A percentile compares a stretch with the other conserved stretches of the same genome.
Evolutionary conservation across 2,888 invertebrate genomes (phyloP).

Genomic region (Metacarcinus magister): DNA sequence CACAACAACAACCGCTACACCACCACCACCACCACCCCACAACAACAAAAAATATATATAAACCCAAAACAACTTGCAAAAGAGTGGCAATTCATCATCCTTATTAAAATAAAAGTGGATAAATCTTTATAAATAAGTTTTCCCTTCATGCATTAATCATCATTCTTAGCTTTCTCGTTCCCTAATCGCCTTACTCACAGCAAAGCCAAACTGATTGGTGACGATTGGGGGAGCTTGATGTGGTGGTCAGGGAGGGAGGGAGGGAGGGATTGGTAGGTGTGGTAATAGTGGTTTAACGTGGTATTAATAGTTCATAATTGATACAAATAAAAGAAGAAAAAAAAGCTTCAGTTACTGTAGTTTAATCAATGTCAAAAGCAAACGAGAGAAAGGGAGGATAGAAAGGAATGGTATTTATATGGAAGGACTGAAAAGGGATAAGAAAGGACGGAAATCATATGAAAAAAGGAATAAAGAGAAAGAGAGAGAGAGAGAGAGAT

Average conservation of each 20-base stretch:
- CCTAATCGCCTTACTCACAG: not conserved
- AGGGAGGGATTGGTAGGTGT: not conserved
- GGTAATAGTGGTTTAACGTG: not conserved
- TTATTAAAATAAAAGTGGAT: not conserved
- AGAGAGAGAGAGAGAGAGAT: not conserved
- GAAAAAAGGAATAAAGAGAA: no score
- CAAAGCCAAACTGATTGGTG: not conserved
- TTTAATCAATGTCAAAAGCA: not conserved
- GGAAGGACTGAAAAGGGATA: no score
- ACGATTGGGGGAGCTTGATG: not conserved
- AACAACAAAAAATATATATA: not conserved
- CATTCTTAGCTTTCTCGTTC: conserved; percentile 1
- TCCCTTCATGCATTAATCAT: not conserved
- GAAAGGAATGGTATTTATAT: no score
- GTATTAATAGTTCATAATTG: no score
- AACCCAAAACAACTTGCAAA: not conserved
- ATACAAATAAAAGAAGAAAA: no score
- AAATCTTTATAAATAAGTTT: conserved; percentile 10
- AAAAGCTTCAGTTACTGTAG: not conserved
- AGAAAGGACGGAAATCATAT: no score
- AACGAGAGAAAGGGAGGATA: not conserved
- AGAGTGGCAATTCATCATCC: not conserved
- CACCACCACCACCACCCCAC: not conserved
- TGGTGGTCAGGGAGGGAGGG: no score
- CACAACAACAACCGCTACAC: not conserved